Base-by-base conservation (phyloP, 2,888 invertebrate species). In the Lithophane leautieri region DNA sequence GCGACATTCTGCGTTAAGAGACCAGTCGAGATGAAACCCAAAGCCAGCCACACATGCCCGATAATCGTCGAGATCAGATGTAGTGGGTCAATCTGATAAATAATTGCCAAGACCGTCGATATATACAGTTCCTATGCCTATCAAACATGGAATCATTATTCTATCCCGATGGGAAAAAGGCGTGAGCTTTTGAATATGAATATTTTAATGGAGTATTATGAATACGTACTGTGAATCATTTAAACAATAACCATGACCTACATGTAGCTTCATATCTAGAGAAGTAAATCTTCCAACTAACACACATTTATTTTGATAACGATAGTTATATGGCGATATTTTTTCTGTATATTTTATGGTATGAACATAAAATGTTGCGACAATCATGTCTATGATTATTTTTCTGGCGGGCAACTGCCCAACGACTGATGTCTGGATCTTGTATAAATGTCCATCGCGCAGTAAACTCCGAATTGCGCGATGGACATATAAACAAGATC, bases 281-380 rank as follows among this genome's bases (percentile, higher is more conserved):
- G 22, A 79, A 79, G 52, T 72, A 65, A 72, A 72, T 72, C 50
- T 77, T 19, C 22, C 34, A 72, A 72, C 34, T 44, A 58, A 79
- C 63, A 52, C 22, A 22, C 50, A 63, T 58, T 58, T 65, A 60
- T 47, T 72, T 79, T 79, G 79, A 79, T 78, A 78, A 78, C 58
- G 78, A 63, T 56, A 63, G 72, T 65, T 77, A 12, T 52, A 65
- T 9, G 52, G 58, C 65, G 40, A 34, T 65, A 47, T 40, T n/a
- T 3, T 58, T 78, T 78, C 22, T 65, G 25, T 72, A 6, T 52
- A n/a, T 65, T 78, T 72, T 78, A 78, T 77, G 56, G 50, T 25
- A 14, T 4, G 56, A 25, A 62, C 28, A 50, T 78, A 52, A 77
- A 70, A 78, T 44, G 42, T 77, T 77, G 63, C 44, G 22, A 52